Evolutionary conservation across 2,888 invertebrate genomes (phyloP).

Genomic region (Caenorhabditis japonica): DNA sequence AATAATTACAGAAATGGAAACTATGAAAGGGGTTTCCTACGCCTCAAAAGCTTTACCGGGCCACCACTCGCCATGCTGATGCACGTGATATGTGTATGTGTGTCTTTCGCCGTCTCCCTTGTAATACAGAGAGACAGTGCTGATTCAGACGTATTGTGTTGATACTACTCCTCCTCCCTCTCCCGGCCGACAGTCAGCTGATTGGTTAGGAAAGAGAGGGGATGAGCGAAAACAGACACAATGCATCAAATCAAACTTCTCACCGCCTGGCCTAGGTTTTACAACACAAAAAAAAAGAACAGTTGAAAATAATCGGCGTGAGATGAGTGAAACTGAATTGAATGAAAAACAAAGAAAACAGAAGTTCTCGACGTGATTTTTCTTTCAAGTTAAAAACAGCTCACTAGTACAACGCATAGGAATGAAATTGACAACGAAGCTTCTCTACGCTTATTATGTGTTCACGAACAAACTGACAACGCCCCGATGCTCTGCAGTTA

Average conservation of each 20-base stretch:
- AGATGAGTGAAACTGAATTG: conserved; percentile 21
- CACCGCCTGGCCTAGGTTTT: conserved; percentile 18
- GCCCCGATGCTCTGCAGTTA: too few relatives aligned
- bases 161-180: conserved; percentile 35
- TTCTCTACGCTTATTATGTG: too few relatives aligned
- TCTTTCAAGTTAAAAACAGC: conserved; percentile 3
- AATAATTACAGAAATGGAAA: conserved; percentile 4
- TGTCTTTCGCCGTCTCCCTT: conserved; percentile 19
- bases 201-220: conserved; percentile 30
- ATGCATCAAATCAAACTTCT: conserved; percentile 41
- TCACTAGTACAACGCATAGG: too few relatives aligned
- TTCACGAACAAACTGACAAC: too few relatives aligned
- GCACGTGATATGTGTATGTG: conserved; percentile 39
- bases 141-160: conserved; percentile 45
- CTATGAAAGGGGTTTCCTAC: conserved; percentile 32
- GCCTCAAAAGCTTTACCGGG: too few relatives aligned
- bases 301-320: conserved; percentile 42
- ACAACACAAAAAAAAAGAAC: conserved; percentile 17
- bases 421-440: too few relatives aligned
- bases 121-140: conserved; percentile 31
- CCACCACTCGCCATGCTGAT: not conserved
- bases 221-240: conserved; percentile 28
- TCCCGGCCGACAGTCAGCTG: conserved; percentile 49
- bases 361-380: conserved; percentile 2
- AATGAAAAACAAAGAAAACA: conserved; percentile 18